A percentile compares a stretch with the other conserved stretches of the same genome.
Evolutionary conservation across 2,888 invertebrate genomes (phyloP).

Genomic region (Xestia rhomboidea): DNA sequence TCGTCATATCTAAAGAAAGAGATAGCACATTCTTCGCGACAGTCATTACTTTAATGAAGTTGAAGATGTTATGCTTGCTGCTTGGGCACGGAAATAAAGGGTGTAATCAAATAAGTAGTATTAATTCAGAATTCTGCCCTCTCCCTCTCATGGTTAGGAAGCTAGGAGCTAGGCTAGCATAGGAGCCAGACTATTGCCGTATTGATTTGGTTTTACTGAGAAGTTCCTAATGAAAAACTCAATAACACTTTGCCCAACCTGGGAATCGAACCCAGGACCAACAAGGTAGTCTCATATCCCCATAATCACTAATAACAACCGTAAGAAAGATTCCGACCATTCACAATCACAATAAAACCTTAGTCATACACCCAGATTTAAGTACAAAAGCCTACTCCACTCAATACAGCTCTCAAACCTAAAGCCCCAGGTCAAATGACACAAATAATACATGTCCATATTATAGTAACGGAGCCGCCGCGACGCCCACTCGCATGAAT

Average conservation of each 20-base stretch:
- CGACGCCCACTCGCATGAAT: constrained; percentile 60
- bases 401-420: not conserved
- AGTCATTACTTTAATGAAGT: not conserved
- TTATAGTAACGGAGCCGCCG: constrained; percentile 35
- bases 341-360: not conserved
- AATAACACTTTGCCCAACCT: no score
- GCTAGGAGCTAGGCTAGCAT: no score
- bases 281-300: no score
- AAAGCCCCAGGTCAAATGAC: constrained; percentile 38
- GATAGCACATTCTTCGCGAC: not conserved
- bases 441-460: constrained; percentile 42
- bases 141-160: no score
- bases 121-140: no score
- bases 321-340: no score
- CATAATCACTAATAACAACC: no score
- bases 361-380: not conserved
- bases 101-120: no score
- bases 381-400: constrained; percentile 5
- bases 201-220: no score
- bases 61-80: not conserved
- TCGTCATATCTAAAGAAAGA: constrained; percentile 3
- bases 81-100: not conserved
- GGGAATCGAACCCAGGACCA: no score
- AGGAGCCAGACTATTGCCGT: no score
- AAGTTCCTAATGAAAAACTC: no score